Conservation (phyloP, 1,140 invertebrate species). For the Bombus haemorrhoidalis region DNA sequence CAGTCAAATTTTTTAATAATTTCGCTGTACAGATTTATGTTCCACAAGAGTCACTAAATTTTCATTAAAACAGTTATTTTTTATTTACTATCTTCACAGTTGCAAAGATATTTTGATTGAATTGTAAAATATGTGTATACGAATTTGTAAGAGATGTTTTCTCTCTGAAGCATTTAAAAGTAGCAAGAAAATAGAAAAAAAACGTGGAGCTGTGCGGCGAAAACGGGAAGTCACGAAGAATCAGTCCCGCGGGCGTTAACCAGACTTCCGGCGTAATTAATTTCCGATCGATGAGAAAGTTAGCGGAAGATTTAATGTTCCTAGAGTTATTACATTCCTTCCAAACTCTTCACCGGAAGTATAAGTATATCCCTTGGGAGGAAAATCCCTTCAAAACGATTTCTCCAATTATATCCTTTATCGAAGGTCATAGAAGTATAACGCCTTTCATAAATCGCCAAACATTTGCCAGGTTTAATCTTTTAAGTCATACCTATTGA, state of each 20-base stretch:
- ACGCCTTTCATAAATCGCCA: background rate
- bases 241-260: background rate
- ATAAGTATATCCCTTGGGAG: background rate
- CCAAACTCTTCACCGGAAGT: background rate
- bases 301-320: background rate
- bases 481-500: background rate
- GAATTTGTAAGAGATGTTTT: background rate
- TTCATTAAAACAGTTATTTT: too few species aligned
- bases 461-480: background rate
- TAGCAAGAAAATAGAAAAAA: background rate
- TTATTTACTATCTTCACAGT: too few species aligned
- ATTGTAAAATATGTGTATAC: background rate
- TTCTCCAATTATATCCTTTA: background rate
- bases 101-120: too few species aligned
- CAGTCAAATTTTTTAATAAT: too few species aligned
- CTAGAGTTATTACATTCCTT: background rate
- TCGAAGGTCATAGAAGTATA: background rate
- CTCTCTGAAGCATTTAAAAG: background rate
- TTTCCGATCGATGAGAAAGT: slow-evolving; percentile 9
- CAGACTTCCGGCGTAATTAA: slow-evolving; percentile 23
- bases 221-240: background rate
- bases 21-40: too few species aligned
- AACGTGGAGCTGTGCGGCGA: background rate
- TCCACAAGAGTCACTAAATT: too few species aligned
- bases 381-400: background rate